Evolutionary conservation across 2,113 vertebrate species (phyloP).

Genomic region (Paramormyrops kingsleyae): DNA sequence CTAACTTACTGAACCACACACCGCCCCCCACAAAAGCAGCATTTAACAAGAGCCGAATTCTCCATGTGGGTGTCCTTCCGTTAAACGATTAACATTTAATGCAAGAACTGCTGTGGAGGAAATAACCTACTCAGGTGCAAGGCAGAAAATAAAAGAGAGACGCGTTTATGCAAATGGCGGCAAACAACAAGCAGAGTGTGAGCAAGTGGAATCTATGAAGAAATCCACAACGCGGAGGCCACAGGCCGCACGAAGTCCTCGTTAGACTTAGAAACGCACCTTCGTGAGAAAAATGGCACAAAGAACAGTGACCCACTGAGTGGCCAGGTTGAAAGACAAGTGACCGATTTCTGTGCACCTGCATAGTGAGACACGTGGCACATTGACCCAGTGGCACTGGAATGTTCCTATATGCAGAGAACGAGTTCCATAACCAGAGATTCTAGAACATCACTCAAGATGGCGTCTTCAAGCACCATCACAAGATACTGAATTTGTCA

Average conservation of each 20-base stretch:
- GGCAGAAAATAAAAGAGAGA: background rate
- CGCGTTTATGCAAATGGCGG: background rate
- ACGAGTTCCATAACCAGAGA: background rate
- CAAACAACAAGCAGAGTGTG: background rate
- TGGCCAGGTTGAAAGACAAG: background rate
- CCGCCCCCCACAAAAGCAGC: background rate
- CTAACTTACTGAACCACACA: background rate
- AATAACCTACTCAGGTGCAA: background rate
- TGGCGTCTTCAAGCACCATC: background rate
- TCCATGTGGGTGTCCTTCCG: background rate
- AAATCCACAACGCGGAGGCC: background rate
- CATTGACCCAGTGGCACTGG: background rate
- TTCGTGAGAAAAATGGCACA: background rate
- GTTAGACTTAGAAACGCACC: background rate
- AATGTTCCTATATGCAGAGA: background rate
- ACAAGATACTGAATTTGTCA: background rate
- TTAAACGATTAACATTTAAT: background rate
- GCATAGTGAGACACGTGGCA: background rate
- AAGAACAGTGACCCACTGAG: background rate
- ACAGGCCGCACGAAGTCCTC: background rate
- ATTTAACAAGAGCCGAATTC: background rate
- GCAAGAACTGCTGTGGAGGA: background rate
- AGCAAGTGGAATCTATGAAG: background rate
- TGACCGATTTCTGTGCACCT: background rate
- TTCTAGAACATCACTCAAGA: background rate